phyloP scores from a whole-genome alignment of 2,797 vertebrate genomes.

The Schizopygopsis malacanthus region DNA sequence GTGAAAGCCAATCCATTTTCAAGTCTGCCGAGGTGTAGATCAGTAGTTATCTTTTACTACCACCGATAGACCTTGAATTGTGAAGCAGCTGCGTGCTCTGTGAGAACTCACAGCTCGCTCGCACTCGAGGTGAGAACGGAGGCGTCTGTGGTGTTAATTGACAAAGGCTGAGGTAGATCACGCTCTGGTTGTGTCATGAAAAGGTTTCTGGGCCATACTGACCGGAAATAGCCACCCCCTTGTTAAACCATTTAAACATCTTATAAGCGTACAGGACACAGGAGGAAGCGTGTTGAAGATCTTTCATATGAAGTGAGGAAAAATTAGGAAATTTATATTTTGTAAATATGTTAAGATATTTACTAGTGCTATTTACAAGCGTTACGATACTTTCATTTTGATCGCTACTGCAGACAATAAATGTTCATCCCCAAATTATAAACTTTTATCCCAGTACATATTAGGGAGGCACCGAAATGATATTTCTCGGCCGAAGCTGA shows the following conservation, averaged over 20 bases:
- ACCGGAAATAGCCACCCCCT: conserved; percentile 34
- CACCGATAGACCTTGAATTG: conserved; percentile 49
- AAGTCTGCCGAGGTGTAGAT: conserved; percentile 35
- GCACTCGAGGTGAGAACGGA: conserved; percentile 47
- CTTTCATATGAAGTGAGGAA: not conserved
- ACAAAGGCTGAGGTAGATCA: conserved; percentile 29
- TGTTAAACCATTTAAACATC: conserved; percentile 11
- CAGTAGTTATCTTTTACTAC: conserved; percentile 36
- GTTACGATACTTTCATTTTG: too few species aligned
- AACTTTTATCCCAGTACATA: too few species aligned
- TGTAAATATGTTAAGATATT: too few species aligned
- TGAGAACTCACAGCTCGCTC: conserved; percentile 43
- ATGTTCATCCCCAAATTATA: too few species aligned
- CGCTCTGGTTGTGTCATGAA: conserved; percentile 30
- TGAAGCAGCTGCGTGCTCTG: conserved; percentile 31
- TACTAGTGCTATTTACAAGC: too few species aligned
- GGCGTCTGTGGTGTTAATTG: conserved; percentile 51
- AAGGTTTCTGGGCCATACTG: not conserved
- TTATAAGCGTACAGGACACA: not conserved
- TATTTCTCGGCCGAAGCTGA: too few species aligned
- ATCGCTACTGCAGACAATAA: too few species aligned
- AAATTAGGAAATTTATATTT: not conserved
- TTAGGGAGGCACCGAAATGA: too few species aligned
- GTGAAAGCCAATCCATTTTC: conserved; percentile 31
- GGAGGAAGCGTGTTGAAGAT: not conserved